These are phyloP conservation scores for Anarsia innoxiella DNA, from an alignment of 2,888 invertebrate genomes.

Conservation along the genomic window DNA sequence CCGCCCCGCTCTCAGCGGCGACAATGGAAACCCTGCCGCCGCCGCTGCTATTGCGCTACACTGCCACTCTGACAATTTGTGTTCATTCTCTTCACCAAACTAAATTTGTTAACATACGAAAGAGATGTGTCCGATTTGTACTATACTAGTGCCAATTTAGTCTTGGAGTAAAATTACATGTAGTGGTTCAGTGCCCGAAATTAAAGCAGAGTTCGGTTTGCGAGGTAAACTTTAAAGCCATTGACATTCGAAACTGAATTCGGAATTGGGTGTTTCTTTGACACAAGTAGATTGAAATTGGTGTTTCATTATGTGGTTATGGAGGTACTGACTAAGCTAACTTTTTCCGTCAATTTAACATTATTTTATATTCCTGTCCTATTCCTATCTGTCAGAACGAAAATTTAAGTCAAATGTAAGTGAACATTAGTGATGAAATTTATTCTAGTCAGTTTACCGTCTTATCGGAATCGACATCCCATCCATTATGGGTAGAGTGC, in stretches of 20 bases:
- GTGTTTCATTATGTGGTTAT: too few species aligned
- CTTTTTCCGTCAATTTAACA: too few species aligned
- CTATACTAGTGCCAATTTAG: too few species aligned
- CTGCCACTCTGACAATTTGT: conserved; percentile 8
- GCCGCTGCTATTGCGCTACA: conserved; percentile 1
- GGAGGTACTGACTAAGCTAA: too few species aligned
- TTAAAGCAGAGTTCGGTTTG: conserved; percentile 9
- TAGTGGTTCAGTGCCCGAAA: conserved; percentile 13
- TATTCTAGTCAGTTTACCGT: conserved; percentile 40
- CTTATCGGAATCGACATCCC: conserved; percentile 40
- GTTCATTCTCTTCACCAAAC: conserved; percentile 4
- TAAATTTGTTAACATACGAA: conserved; percentile 17
- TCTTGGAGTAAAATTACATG: conserved; percentile 22
- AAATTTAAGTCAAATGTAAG: conserved; percentile 12
- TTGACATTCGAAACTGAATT: too few species aligned
- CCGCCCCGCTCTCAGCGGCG: conserved; percentile 22
- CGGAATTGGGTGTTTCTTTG: too few species aligned
- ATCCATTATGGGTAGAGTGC: conserved; percentile 39
- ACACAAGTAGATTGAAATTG: too few species aligned
- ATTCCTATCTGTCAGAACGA: too few species aligned
- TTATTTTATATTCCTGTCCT: too few species aligned
- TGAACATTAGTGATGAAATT: conserved; percentile 27
- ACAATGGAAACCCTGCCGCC: conserved; percentile 20
- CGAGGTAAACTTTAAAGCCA: too few species aligned
- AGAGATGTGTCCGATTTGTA: conserved; percentile 23